Evolutionary conservation across 2,113 vertebrate species (phyloP), one percentile per base, ranked within the genome.

Genomic region (Eupsittula cactorum): DNA sequence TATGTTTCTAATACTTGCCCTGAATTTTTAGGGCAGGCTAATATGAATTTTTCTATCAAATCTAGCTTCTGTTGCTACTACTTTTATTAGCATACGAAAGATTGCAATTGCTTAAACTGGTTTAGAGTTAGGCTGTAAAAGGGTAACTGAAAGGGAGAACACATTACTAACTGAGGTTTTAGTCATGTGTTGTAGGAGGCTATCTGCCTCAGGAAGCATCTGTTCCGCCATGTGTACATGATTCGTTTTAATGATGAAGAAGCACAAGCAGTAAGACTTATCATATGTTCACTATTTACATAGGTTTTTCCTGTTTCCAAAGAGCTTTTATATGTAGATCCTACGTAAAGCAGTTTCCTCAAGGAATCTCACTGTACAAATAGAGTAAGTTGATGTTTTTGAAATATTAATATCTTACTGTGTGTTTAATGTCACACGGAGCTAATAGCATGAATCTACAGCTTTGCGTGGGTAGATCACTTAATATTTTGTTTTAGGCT

Each of bases 161-260:
- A 0, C 64, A 11, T 84, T 88, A 27, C 19, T 86, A 46, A 83
- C 10, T 35, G 70, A 53, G 78, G 25, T 46, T 94, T 90, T 82
- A 76, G 63, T 80, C 71, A 62, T 79, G 53, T 60, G 60, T 13
- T 62, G 82, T 90, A 60, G 85, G 67, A 95, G 79, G 64, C n/a
- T 90, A 2, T 90, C 86, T 82, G 67, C 79, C 68, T 90, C 93
- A 90, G 88, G 90, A 91, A 90, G 90, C 93, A 94, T 94, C 92
- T 97, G 93, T 37, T 90, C 68, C 24, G 73, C 50, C 78, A 35
- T 17, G 47, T 62, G 64, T 79, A 15, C 2, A 0, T 60, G 79
- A 46, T 71, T 85, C 19, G 16, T 82, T 78, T 85, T 76, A 76
- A 85, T 67, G 86, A 59, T 82, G 53, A 93, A 65, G 53, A 73